Base-by-base conservation (phyloP, 2,888 invertebrate species). In the Pomacea canaliculata region DNA sequence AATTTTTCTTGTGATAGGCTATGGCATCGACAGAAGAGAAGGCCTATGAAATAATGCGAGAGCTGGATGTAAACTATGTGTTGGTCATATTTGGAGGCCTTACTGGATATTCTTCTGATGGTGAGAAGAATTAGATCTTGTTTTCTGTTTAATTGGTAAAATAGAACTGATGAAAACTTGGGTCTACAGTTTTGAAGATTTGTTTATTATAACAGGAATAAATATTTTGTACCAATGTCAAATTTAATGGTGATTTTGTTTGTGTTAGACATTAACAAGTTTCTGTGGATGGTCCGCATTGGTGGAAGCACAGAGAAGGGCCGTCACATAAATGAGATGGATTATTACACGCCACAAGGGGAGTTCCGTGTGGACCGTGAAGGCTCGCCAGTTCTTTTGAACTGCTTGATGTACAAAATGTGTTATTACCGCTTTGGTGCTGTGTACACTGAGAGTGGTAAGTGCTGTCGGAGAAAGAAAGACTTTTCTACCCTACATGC, bases 341-440 rank as follows among this genome's bases (percentile, higher is more conserved):
- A 99, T 92, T 99, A 98, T 92, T 99, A 98, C 93, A 97, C 98
- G 71, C 94, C 96, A 0, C 90, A 94, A 82, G 99, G 99, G 4
- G 99, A 99, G 93, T 99, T 98, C 92, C 93, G 98, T 67, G 95
- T 99, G 3, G 99, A 99, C 92, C 95, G 95, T 84, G 97, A 97
- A 89, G 98, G 98, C 65, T 96, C 98, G 1, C 94, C 94, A 59
- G 95, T 95, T 27, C 93, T 99, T 84, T 94, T 98, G 85, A 98
- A 99, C 92, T 98, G 97, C 89, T 94, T 99, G 81, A 99, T 99
- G 99, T 99, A 99, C 93, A 99, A 99, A 93, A 96, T 99, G 96
- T 98, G 97, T 92, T 99, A 99, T 91, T 98, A 99, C 92, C 94
- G 97, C 89, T 99, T 99, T 91, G 98, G 98, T 13, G 95, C 96